Percentiles rank a stretch among this genome's conserved stretches.
These are phyloP conservation scores for Scartelaos histophorus DNA, from an alignment of 2,113 vertebrate genomes.

Conservation along the genomic window DNA sequence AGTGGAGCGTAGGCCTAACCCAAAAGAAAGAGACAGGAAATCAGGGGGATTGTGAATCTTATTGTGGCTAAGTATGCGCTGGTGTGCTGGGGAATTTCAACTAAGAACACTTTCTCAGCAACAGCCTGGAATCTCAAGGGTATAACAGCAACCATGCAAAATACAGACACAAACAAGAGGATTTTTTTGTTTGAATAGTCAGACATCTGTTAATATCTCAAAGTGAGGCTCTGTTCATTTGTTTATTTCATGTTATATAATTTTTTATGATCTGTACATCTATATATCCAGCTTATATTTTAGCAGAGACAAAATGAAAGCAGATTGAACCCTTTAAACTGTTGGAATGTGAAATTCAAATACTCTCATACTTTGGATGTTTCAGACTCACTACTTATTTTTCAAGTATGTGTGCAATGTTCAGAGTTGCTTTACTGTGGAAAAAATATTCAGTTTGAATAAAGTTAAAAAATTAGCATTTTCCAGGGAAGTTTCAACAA, in stretches of 20 bases:
- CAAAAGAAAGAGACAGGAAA: conserved; percentile 18
- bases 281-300: too few relatives aligned
- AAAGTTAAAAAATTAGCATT: neutral
- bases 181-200: neutral
- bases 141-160: neutral
- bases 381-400: neutral
- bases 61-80: conserved; percentile 22
- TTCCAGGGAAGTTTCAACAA: too few relatives aligned
- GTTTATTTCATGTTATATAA: too few relatives aligned
- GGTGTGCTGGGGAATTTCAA: neutral
- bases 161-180: neutral
- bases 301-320: neutral
- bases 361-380: neutral
- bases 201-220: neutral
- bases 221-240: neutral
- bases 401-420: neutral
- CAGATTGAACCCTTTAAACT: neutral
- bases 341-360: neutral
- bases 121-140: neutral
- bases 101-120: conserved; percentile 14
- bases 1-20: conserved; percentile 39
- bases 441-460: neutral
- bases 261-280: too few relatives aligned
- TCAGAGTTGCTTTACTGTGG: neutral
- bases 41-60: conserved; percentile 15